These are phyloP conservation scores for Willowsia nigromaculata DNA, from an alignment of 2,888 invertebrate genomes.

Conservation along the genomic window DNA sequence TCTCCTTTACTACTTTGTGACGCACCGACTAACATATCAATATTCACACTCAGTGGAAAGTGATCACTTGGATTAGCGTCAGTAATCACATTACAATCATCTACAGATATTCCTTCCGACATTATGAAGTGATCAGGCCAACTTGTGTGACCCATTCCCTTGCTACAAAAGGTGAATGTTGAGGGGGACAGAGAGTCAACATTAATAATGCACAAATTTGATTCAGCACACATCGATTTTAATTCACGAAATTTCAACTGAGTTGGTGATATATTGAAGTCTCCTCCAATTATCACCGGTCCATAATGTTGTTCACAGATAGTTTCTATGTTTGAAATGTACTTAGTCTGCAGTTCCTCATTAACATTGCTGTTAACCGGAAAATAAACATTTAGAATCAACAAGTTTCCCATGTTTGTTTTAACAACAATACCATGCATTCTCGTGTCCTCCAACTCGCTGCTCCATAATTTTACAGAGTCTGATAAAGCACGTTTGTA, in stretches of 20 bases:
- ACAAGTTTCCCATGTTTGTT: neutral
- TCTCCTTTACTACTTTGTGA: neutral
- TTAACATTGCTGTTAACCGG: neutral
- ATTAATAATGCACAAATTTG: neutral
- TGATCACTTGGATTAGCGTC: constrained; percentile 37
- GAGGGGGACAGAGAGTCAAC: neutral
- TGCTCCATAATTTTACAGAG: neutral
- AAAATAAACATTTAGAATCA: neutral
- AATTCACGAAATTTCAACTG: neutral
- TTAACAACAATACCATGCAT: neutral
- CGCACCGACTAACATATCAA: neutral
- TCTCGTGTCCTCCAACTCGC: neutral
- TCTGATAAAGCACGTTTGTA: neutral
- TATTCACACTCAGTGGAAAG: neutral
- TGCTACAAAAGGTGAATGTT: neutral
- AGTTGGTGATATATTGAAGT: neutral
- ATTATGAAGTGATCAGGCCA: constrained; percentile 16
- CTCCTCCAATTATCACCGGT: neutral
- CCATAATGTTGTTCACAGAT: neutral
- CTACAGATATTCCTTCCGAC: neutral
- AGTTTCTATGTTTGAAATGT: neutral
- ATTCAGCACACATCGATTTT: neutral
- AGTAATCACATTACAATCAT: neutral
- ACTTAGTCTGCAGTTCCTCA: neutral
- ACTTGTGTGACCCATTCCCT: neutral